A percentile compares a stretch with the other conserved stretches of the same genome.
Conservation (phyloP, 2,113 vertebrate species). For the Plecturocebus donacophilus region DNA sequence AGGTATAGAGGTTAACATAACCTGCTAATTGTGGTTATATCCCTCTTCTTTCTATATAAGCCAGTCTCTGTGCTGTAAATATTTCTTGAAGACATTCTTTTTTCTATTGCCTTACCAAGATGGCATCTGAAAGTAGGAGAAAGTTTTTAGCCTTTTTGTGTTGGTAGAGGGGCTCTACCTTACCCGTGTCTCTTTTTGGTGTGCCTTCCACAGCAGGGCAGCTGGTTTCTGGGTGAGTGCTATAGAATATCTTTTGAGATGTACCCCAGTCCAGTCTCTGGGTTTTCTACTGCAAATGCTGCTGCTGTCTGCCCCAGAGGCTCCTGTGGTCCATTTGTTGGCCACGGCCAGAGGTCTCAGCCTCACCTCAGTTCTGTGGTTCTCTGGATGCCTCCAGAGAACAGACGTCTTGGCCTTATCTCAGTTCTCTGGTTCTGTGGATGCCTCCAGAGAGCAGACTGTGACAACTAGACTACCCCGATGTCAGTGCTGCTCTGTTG, state of each 20-base stretch:
- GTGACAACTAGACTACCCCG: too few relatives aligned
- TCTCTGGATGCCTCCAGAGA: not conserved
- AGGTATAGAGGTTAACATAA: not conserved
- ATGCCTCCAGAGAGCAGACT: not conserved
- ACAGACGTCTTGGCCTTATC: not conserved
- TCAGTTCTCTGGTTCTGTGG: not conserved
- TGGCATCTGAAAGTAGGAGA: not conserved
- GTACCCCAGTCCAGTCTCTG: not conserved
- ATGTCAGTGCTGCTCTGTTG: not conserved
- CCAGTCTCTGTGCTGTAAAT: not conserved
- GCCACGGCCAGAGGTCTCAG: not conserved
- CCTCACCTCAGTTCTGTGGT: not conserved
- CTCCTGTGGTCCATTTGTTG: not conserved
- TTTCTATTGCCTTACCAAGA: not conserved
- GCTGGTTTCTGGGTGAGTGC: not conserved
- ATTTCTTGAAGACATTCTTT: not conserved
- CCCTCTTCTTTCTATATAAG: not conserved
- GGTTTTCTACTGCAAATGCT: not conserved
- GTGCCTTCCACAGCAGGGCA: not conserved
- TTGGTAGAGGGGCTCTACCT: not conserved
- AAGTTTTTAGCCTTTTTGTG: not conserved
- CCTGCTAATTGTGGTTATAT: too few relatives aligned
- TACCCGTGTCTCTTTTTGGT: rapidly evolving
- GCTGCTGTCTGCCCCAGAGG: rapidly evolving
- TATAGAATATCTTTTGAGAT: not conserved